Evolutionary conservation across 2,113 vertebrate species (phyloP), one percentile per base, ranked within the genome.

Genomic region (Podilymbus podiceps): DNA sequence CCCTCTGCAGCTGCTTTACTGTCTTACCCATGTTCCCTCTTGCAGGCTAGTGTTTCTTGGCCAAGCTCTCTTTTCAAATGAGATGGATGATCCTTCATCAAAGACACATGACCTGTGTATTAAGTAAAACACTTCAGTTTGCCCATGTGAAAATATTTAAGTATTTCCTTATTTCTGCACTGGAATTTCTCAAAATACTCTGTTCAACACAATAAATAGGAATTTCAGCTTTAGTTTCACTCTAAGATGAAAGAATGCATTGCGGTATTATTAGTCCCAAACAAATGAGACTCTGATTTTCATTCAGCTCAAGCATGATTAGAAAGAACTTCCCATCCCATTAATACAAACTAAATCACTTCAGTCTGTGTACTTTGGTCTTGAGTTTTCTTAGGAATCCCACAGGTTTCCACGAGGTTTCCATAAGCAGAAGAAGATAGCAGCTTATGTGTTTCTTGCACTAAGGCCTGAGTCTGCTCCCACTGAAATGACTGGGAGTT

Each of bases 1-100:
- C n/a, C 23, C 20, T 66, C 85, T 94, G 66, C 88, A 95, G 71
- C 74, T 96, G 81, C 67, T 93, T 85, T 89, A 50, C 75, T 89
- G 5, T 85, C 55, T 91, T 56, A 47, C 23, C 23, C 22, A 33
- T 35, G n/a, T 76, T 91, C 53, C 52, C n/a, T 80, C 71, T 63
- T 90, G 77, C 5, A 16, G 53, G 22, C 30, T 75, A 67, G 47
- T 47, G 44, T 80, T 93, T 93, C 79, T 86, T 74, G 59, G 86
- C 42, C 55, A 87, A 76, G 62, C 15, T 66, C 28, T 71, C 49
- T 79, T 85, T 85, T 80, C 30, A 73, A 80, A 23, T 55, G 17
- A 81, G 47, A 63, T 71, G 25, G 33, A 72, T 85, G 58, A 8
- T 79, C 14, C 63, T 85, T 90, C 58, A 83, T 80, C 67, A 85